These are phyloP conservation scores for Oreotrochilus melanogaster DNA, from an alignment of 2,113 vertebrate genomes.

Conservation along the genomic window DNA sequence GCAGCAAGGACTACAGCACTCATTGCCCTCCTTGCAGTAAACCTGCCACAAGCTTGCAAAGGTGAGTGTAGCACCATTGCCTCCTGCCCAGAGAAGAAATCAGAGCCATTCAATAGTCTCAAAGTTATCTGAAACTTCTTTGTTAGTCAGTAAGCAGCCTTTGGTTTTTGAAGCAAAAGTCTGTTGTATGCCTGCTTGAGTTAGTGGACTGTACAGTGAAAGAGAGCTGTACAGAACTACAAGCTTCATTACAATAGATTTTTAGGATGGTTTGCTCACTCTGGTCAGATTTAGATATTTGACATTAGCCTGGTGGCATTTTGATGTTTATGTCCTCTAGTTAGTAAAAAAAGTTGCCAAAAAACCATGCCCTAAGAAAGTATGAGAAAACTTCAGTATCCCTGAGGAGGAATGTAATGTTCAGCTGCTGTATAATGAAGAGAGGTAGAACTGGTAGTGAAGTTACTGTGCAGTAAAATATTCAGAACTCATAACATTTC, in stretches of 20 bases:
- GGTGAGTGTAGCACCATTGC: neutral
- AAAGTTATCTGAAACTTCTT: neutral
- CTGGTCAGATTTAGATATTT: neutral
- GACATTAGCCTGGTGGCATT: neutral
- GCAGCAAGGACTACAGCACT: constrained; percentile 40
- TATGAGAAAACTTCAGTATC: neutral
- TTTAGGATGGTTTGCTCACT: neutral
- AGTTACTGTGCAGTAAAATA: constrained; percentile 28
- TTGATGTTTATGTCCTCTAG: constrained; percentile 12
- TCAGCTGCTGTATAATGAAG: constrained; percentile 17
- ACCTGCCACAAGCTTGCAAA: neutral
- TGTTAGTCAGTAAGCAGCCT: neutral
- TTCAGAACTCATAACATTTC: constrained; percentile 45
- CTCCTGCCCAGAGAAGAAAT: neutral
- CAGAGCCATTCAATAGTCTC: neutral
- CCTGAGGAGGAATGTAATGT: neutral
- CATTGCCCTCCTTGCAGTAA: neutral
- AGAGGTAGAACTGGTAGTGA: neutral
- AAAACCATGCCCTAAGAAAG: constrained; percentile 13
- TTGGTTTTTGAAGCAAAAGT: neutral
- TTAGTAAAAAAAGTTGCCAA: neutral
- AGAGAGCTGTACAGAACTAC: neutral
- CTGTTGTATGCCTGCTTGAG: neutral
- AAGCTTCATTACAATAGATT: neutral
- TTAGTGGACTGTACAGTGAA: neutral